Percentiles rank a stretch among this genome's conserved stretches.
phyloP scores from a whole-genome alignment of 2,888 invertebrate genomes.

The Polydrusus tereticollis region DNA sequence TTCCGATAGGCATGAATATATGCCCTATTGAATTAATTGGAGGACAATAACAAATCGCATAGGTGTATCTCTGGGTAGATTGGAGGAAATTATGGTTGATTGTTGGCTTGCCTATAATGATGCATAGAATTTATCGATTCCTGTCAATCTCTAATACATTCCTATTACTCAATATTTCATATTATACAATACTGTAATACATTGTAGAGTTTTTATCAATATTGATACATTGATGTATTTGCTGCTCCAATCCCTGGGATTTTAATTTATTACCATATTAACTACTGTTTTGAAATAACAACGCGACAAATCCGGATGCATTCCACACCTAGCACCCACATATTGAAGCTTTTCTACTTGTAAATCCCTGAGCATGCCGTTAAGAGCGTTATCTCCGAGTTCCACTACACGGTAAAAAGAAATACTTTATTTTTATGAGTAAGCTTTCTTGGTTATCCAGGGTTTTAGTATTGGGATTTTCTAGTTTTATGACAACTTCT shows the following conservation, averaged over 20 bases:
- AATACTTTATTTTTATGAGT: constrained; percentile 36
- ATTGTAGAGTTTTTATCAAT: too few relatives aligned
- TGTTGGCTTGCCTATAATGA: constrained; percentile 6
- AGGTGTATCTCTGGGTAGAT: constrained; percentile 26
- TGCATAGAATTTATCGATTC: not conserved
- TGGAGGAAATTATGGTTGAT: constrained; percentile 22
- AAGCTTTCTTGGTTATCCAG: constrained; percentile 23
- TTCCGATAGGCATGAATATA: constrained; percentile 37
- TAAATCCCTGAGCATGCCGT: constrained; percentile 30
- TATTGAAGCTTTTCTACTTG: constrained; percentile 12
- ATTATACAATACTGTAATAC: too few relatives aligned
- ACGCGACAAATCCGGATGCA: not conserved
- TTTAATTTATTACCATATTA: too few relatives aligned
- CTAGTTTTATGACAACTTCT: constrained; percentile 35
- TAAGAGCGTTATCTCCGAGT: constrained; percentile 29
- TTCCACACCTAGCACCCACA: not conserved
- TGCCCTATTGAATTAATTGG: constrained; percentile 43
- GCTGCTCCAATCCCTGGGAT: too few relatives aligned
- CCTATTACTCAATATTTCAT: too few relatives aligned
- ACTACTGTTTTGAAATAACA: not conserved
- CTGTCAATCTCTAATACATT: not conserved
- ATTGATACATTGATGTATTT: too few relatives aligned
- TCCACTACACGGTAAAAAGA: constrained; percentile 37
- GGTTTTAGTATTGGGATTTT: constrained; percentile 36
- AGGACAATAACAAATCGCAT: constrained; percentile 40